phyloP scores from a whole-genome alignment of 2,888 invertebrate genomes.

The Chelonus formosanus region DNA sequence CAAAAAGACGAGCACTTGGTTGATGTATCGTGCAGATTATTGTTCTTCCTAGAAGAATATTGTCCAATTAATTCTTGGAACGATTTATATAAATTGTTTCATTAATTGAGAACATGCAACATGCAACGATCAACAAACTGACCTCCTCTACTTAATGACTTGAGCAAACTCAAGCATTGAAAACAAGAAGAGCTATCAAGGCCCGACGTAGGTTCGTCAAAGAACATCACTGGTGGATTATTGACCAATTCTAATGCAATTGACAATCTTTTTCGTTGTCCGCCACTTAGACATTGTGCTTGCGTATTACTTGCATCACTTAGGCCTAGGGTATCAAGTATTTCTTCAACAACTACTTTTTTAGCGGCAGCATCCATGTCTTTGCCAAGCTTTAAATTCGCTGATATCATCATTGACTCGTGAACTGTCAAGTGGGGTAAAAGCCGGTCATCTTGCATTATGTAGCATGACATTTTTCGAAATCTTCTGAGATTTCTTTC shows the following conservation, averaged over 20 bases:
- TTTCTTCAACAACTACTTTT: conserved; percentile 84
- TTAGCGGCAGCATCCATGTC: conserved; percentile 77
- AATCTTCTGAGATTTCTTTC: conserved; percentile 86
- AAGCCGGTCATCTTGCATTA: conserved; percentile 94
- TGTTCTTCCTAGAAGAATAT: conserved; percentile 71
- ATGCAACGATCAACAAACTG: conserved; percentile 15
- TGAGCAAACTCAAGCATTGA: conserved; percentile 88
- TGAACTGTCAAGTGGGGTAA: conserved; percentile 89
- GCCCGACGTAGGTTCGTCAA: conserved; percentile 94
- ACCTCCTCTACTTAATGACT: conserved; percentile 84
- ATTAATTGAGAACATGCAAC: background rate
- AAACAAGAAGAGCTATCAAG: conserved; percentile 94
- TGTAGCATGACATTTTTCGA: conserved; percentile 94
- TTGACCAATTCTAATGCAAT: conserved; percentile 93
- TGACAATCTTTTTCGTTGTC: conserved; percentile 89
- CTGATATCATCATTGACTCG: conserved; percentile 94
- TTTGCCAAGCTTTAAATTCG: conserved; percentile 89
- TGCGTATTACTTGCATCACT: conserved; percentile 82
- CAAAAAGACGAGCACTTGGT: conserved; percentile 93
- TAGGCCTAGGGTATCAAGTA: conserved; percentile 84
- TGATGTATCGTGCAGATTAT: conserved; percentile 97
- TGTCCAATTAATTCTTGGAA: background rate
- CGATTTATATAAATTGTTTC: background rate
- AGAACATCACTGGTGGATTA: conserved; percentile 97
- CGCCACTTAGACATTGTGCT: conserved; percentile 85